phyloP scores from a whole-genome alignment of 2,113 vertebrate genomes.

The Anas platyrhynchos region DNA sequence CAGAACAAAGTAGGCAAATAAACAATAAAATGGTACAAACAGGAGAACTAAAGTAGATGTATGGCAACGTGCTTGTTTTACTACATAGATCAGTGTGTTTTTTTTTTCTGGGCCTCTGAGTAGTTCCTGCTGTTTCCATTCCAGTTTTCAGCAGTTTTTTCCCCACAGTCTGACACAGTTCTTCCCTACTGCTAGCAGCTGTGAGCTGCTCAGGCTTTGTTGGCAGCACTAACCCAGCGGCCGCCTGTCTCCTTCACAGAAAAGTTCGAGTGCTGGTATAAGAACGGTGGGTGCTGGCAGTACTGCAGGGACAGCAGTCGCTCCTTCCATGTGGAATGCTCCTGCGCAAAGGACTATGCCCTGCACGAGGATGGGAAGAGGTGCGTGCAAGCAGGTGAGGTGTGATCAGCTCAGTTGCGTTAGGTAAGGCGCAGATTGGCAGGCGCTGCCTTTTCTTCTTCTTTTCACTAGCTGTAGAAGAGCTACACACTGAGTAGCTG shows the following conservation, averaged over 20 bases:
- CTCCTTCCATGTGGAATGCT: constrained; percentile 36
- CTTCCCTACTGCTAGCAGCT: not conserved
- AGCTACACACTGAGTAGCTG: not conserved
- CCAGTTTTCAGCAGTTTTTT: not conserved
- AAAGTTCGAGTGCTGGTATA: constrained; percentile 74
- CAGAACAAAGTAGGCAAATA: not conserved
- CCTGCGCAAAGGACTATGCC: constrained; percentile 69
- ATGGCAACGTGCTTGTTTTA: not conserved
- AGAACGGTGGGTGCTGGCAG: constrained; percentile 81
- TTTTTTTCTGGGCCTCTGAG: not conserved
- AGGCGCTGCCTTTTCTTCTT: not conserved
- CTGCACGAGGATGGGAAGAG: constrained; percentile 67
- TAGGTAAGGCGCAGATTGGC: not conserved
- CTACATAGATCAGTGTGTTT: accelerated
- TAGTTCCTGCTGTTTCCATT: not conserved
- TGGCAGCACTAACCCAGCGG: accelerated
- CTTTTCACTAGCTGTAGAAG: not conserved
- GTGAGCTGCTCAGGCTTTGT: accelerated
- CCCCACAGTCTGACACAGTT: not conserved
- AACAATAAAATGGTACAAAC: not conserved
- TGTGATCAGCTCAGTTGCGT: accelerated
- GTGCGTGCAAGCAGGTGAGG: constrained; percentile 68
- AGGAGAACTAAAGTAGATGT: accelerated
- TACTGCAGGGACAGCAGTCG: constrained; percentile 72
- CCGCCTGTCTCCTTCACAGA: constrained; percentile 26